A percentile compares a stretch with the other conserved stretches of the same genome.
Conservation (phyloP, 2,888 invertebrate species). For the Cepaea hortensis region DNA sequence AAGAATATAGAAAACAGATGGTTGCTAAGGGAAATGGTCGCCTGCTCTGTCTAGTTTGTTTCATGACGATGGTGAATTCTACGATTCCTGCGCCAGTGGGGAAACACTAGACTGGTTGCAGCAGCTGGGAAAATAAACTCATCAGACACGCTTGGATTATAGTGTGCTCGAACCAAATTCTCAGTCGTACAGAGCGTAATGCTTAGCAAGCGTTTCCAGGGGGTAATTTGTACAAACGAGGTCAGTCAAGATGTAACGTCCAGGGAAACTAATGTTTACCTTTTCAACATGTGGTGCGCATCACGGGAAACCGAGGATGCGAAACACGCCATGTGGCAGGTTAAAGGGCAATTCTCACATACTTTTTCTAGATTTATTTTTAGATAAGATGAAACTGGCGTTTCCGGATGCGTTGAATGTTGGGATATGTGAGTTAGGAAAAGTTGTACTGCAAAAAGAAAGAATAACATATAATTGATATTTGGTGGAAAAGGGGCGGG, state of each 20-base stretch:
- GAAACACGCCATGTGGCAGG: background rate
- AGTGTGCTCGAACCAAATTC: no score
- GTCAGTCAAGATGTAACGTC: background rate
- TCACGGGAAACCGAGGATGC: background rate
- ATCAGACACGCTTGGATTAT: no score
- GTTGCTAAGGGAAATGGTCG: no score
- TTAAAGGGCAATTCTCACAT: background rate
- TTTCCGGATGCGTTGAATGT: background rate
- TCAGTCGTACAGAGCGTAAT: background rate
- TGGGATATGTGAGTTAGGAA: background rate
- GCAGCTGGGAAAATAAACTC: no score
- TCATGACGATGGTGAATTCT: no score
- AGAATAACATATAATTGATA: no score
- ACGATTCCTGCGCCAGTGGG: no score
- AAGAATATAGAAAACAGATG: no score
- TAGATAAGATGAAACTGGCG: conserved; percentile 12
- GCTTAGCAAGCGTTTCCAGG: background rate
- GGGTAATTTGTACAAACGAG: background rate
- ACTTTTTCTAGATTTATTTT: background rate
- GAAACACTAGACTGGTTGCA: no score
- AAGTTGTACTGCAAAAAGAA: background rate
- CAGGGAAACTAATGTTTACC: background rate
- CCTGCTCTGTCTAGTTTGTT: no score
- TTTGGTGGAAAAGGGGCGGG: no score
- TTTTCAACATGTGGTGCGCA: conserved; percentile 10